Evolutionary conservation across 1,140 invertebrate species (phyloP), one percentile per base, ranked within the genome.

Genomic region (Adelges cooleyi): DNA sequence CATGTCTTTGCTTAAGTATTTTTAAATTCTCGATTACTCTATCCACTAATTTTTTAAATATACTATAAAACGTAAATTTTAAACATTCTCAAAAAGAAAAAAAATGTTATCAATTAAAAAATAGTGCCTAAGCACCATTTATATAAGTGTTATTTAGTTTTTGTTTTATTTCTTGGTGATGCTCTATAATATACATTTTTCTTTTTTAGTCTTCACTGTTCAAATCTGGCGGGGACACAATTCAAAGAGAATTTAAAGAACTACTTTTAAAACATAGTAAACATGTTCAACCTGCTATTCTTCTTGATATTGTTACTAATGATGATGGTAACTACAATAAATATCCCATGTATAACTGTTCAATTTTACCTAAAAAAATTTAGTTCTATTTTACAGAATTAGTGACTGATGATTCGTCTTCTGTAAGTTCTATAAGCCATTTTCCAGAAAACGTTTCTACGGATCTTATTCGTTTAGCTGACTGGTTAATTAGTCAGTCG

Each of bases 191-290:
- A n/a, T n/a, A n/a, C n/a, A n/a, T n/a, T n/a, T n/a, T 33, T 33
- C 11, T 33, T 6, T 75, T 80, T 62, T 71, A 89, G 86, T 82
- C 80, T 50, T 79, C 82, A 23, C 75, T 89, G 38, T 89, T 84
- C 73, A 84, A 86, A 71, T 80, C 81, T 71, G 88, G 88, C 29
- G 83, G 83, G 66, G 79, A 86, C 69, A 81, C 83, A 65, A 74
- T 97, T 23, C 89, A 90, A 71, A 81, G 82, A 68, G 91, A 96
- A 72, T 95, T 95, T 74, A 86, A 90, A 71, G 87, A 90, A 70
- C 78, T 93, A 51, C 75, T 98, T 13, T 83, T 83, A 59, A 84
- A 89, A 66, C 86, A 95, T 76, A 92, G 91, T 70, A 85, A 88
- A 70, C 89, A 92, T 4, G 77, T 95, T 29, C 83, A 90, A 27